Base-by-base conservation (phyloP, 2,797 vertebrate species). In the Crocodylus rhombifer region DNA sequence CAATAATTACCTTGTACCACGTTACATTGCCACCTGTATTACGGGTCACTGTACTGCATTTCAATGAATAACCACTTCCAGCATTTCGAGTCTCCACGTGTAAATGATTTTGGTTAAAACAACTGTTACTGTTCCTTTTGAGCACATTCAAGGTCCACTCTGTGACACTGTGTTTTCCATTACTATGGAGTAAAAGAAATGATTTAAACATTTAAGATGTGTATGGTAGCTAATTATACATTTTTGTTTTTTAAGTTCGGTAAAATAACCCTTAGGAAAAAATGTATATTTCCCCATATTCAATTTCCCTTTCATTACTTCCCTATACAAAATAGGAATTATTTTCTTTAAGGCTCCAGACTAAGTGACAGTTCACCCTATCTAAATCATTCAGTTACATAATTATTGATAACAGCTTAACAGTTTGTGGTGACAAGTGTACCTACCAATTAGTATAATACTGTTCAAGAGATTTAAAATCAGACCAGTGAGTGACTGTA, bases 1-100 rank as follows among this genome's bases (percentile, higher is more conserved):
- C 65, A 88, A 77, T 56, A 62, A 58, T 96, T 97, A 98, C 98
- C 98, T 98, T 98, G 86, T 97, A 98, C 91, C 98, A 92, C 3
- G 60, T 92, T 57, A 95, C 81, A 21, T 71, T 90, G 56, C 88
- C 73, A 79, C 91, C 91, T 80, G 91, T 90, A 84, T n/a, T 25
- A 61, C 94, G 95, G 82, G 93, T 87, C 16, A 42, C 60, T 69
- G 91, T 82, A 21, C n/a, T 80, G 92, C 98, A 98, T 55, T 28
- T 12, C 86, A 98, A 57, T 3, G 18, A 14, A 90, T 97, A 94
- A 88, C 77, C 63, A 67, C 84, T 93, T 83, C 95, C 94, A 96
- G 96, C 92, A 88, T 71, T 88, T 84, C 90, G 91, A 23, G 4
- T 5, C 93, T 63, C 95, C 33, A 87, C 97, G 76, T 17, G 91